Conservation (phyloP, 2,888 invertebrate species). For the Oscheius sp. region DNA sequence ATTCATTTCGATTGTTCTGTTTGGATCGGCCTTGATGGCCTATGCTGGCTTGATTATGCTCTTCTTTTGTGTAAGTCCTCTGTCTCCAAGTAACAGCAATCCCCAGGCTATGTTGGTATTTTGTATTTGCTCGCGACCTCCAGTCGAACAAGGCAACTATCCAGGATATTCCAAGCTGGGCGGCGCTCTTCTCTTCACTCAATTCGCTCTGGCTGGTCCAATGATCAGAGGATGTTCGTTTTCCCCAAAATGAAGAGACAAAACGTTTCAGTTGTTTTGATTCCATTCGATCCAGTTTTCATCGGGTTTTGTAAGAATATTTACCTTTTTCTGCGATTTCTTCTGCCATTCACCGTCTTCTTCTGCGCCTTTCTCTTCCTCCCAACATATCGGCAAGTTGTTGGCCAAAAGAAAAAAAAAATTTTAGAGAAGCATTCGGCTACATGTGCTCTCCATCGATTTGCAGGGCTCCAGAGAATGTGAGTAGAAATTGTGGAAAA, state of each 20-base stretch:
- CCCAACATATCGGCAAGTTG: background rate
- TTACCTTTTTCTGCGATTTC: background rate
- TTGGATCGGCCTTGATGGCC: background rate
- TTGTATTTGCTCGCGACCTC: background rate
- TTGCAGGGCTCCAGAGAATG: no score
- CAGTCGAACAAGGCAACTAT: background rate
- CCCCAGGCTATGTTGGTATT: background rate
- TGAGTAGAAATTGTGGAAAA: background rate
- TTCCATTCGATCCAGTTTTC: background rate
- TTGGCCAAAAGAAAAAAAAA: background rate
- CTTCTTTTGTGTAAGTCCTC: background rate
- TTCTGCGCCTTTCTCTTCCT: constrained; percentile 2
- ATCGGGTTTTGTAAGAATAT: background rate
- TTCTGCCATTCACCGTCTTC: background rate
- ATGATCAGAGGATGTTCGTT: background rate
- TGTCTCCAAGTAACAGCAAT: background rate
- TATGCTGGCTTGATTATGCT: background rate
- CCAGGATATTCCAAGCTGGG: constrained; percentile 2
- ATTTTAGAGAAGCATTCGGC: background rate
- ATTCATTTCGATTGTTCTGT: background rate
- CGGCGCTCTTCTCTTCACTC: constrained; percentile 3
- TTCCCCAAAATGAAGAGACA: background rate
- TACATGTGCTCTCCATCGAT: background rate
- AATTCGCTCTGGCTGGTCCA: background rate
- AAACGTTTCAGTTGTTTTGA: background rate